Evolutionary conservation across 2,888 invertebrate genomes (phyloP).

Genomic region (Zhuqinia jingwanae): DNA sequence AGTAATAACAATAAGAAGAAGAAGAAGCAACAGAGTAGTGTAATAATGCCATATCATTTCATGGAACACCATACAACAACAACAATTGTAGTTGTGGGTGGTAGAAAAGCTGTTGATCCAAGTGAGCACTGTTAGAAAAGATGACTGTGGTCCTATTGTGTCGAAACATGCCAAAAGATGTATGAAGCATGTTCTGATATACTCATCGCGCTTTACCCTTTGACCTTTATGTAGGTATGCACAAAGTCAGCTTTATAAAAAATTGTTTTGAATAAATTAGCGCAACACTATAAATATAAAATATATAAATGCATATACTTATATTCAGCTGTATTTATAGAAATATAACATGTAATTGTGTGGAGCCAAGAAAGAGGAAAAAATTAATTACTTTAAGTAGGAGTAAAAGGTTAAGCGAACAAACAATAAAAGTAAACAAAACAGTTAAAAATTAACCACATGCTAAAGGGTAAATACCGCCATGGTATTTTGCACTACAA

Average conservation of each 20-base stretch:
- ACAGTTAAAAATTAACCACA: no score
- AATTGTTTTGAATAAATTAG: no score
- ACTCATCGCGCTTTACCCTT: constrained; percentile 45
- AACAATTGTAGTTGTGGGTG: constrained; percentile 47
- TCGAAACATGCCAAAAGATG: constrained; percentile 44
- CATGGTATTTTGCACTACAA: constrained; percentile 1
- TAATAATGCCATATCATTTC: not conserved
- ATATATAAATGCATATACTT: not conserved
- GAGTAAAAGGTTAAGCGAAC: constrained; percentile 19
- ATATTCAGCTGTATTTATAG: not conserved
- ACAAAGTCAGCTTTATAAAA: no score
- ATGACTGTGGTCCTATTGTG: constrained; percentile 16
- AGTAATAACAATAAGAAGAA: constrained; percentile 36
- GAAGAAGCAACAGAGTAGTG: not conserved
- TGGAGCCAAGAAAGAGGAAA: not conserved
- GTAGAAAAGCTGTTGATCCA: constrained; percentile 54
- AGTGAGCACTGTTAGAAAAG: constrained; percentile 26
- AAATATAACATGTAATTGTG: not conserved
- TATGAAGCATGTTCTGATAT: constrained; percentile 22
- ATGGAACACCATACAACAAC: constrained; percentile 7
- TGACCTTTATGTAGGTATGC: not conserved
- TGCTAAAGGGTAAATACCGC: not conserved
- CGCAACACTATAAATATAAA: not conserved
- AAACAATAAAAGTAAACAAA: not conserved
- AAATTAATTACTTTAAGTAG: constrained; percentile 47